phyloP scores from a whole-genome alignment of 2,888 invertebrate genomes.

The Drosophila meridionalis region DNA sequence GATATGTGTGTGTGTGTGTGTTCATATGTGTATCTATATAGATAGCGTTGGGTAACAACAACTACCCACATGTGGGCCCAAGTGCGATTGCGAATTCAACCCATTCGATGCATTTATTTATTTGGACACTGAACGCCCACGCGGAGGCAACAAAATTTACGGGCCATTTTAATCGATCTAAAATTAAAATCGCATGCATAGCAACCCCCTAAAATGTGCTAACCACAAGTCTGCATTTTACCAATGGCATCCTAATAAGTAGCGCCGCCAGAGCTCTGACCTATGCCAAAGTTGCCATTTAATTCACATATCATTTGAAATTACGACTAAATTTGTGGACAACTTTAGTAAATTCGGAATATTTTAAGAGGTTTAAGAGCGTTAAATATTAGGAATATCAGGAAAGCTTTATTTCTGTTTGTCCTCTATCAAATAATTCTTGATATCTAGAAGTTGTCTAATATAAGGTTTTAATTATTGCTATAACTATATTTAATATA shows the following conservation, averaged over 20 bases:
- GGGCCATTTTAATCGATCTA: conserved; percentile 75
- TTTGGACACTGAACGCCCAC: conserved; percentile 72
- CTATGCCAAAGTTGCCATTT: neutral
- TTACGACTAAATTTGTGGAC: neutral
- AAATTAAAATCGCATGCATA: conserved; percentile 71
- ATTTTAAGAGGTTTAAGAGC: neutral
- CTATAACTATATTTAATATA: neutral
- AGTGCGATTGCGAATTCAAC: conserved; percentile 21
- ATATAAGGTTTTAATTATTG: too few relatives aligned
- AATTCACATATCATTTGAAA: neutral
- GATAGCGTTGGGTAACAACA: conserved; percentile 7
- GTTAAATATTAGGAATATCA: neutral
- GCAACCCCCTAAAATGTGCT: conserved; percentile 54
- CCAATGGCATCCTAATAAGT: conserved; percentile 30
- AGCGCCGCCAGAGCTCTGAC: neutral
- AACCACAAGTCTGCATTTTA: conserved; percentile 28
- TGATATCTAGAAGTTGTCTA: neutral
- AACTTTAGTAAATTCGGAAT: neutral
- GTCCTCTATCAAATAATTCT: neutral
- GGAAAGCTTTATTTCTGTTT: neutral
- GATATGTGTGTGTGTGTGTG: neutral
- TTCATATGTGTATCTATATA: conserved; percentile 13
- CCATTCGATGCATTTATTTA: conserved; percentile 69
- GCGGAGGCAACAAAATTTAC: conserved; percentile 63
- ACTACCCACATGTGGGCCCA: conserved; percentile 27